These are phyloP conservation scores for Brachymystax lenok DNA, from an alignment of 2,797 vertebrate species.

Conservation along the genomic window DNA sequence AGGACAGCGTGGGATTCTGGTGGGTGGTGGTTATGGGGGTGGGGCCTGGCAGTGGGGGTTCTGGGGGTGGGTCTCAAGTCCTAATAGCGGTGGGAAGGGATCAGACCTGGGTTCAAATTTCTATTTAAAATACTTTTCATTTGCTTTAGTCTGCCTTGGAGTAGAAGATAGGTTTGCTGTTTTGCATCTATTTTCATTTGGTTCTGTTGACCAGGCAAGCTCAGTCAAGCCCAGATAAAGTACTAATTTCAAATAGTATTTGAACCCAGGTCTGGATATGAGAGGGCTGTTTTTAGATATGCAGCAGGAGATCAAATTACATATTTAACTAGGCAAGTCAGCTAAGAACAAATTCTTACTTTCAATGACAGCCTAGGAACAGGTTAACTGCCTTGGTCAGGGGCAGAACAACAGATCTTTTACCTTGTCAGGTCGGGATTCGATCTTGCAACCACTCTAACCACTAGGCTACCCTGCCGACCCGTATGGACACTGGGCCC, in stretches of 20 bases:
- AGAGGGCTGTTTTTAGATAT: constrained; percentile 42
- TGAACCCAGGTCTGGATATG: not conserved
- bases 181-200: not conserved
- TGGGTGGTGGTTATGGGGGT: constrained; percentile 18
- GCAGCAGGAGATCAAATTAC: constrained; percentile 7
- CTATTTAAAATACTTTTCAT: not conserved
- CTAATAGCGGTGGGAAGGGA: not conserved
- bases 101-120: not conserved
- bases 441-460: too few relatives aligned
- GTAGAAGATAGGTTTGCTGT: not conserved
- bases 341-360: too few relatives aligned
- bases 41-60: constrained; percentile 24
- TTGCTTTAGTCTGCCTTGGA: not conserved
- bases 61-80: constrained; percentile 46
- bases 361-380: too few relatives aligned
- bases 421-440: too few relatives aligned
- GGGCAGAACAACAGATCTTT: too few relatives aligned
- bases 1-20: too few relatives aligned
- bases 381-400: not conserved
- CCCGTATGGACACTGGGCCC: too few relatives aligned
- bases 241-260: not conserved
- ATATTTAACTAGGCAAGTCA: too few relatives aligned
- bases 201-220: not conserved
- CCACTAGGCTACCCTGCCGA: too few relatives aligned
- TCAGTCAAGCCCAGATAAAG: too few relatives aligned